These are phyloP conservation scores for Erithacus rubecula DNA, from an alignment of 2,797 vertebrate species.

Conservation along the genomic window DNA sequence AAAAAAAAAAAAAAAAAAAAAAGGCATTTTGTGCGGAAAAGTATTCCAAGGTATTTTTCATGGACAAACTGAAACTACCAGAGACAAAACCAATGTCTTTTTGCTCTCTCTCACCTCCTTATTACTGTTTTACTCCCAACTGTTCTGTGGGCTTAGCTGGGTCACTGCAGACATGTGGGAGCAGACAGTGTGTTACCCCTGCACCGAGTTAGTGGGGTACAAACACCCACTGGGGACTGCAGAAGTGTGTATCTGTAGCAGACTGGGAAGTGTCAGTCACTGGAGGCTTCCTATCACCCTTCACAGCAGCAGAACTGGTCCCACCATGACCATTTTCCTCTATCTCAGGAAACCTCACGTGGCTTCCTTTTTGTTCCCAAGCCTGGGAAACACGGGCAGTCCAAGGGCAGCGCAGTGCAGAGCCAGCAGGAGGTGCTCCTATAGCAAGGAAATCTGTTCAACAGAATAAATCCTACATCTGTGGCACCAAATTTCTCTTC, in stretches of 20 bases:
- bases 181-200: neutral
- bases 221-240: neutral
- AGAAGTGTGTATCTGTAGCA: neutral
- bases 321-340: neutral
- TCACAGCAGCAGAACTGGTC: neutral
- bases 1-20: neutral
- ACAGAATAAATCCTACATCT: neutral
- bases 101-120: neutral
- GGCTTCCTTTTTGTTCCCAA: neutral
- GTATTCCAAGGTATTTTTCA: neutral
- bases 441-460: constrained; percentile 20
- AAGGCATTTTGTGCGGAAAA: neutral
- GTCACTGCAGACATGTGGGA: neutral
- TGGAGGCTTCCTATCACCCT: neutral
- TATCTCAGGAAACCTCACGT: fast-evolving
- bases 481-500: neutral
- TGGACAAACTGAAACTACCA: neutral
- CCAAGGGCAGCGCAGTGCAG: neutral
- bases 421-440: constrained; percentile 60
- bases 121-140: neutral
- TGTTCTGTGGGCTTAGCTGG: neutral
- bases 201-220: neutral
- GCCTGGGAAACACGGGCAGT: neutral
- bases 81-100: neutral
- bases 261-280: neutral